These are phyloP conservation scores for Macroramphosus scolopax DNA, from an alignment of 2,797 vertebrate genomes.

Conservation along the genomic window DNA sequence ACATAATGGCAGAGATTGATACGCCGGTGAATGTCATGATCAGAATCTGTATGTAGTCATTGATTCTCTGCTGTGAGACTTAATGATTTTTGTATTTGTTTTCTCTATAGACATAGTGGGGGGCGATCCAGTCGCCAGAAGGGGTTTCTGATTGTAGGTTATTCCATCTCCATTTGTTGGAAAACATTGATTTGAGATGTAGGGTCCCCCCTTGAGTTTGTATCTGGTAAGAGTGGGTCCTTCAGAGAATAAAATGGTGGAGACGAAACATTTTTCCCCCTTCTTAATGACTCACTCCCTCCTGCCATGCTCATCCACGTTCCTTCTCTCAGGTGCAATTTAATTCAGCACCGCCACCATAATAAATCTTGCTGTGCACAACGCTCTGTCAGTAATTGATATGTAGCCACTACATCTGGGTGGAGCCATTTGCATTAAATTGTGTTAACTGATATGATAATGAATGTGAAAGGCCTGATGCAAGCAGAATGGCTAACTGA, in stretches of 20 bases:
- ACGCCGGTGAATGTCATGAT: slow-evolving; percentile 27
- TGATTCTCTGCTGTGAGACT: slow-evolving; percentile 46
- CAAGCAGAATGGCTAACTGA: slow-evolving; percentile 71
- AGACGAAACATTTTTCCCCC: slow-evolving; percentile 33
- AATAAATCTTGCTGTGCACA: neutral
- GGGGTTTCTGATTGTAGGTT: slow-evolving; percentile 45
- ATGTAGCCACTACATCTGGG: slow-evolving; percentile 71
- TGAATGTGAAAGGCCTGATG: slow-evolving; percentile 77
- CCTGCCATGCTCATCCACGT: slow-evolving; percentile 37
- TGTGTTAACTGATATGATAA: slow-evolving; percentile 82
- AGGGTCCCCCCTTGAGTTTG: slow-evolving; percentile 49
- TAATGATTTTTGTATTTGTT: slow-evolving; percentile 53
- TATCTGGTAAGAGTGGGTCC: slow-evolving; percentile 48
- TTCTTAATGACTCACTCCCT: slow-evolving; percentile 32
- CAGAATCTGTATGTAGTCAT: slow-evolving; percentile 44
- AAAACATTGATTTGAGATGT: slow-evolving; percentile 64
- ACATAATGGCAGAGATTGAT: slow-evolving; percentile 32
- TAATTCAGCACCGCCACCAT: slow-evolving; percentile 47
- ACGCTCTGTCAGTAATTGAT: slow-evolving; percentile 76
- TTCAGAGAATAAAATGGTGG: slow-evolving; percentile 35
- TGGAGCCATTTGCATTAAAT: slow-evolving; percentile 83
- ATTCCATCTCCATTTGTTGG: slow-evolving; percentile 59
- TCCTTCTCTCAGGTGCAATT: slow-evolving; percentile 67
- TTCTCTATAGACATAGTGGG: slow-evolving; percentile 29
- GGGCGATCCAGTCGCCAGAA: slow-evolving; percentile 46